Evolutionary conservation across 2,113 vertebrate genomes (phyloP).

Genomic region (Limnothrissa miodon): DNA sequence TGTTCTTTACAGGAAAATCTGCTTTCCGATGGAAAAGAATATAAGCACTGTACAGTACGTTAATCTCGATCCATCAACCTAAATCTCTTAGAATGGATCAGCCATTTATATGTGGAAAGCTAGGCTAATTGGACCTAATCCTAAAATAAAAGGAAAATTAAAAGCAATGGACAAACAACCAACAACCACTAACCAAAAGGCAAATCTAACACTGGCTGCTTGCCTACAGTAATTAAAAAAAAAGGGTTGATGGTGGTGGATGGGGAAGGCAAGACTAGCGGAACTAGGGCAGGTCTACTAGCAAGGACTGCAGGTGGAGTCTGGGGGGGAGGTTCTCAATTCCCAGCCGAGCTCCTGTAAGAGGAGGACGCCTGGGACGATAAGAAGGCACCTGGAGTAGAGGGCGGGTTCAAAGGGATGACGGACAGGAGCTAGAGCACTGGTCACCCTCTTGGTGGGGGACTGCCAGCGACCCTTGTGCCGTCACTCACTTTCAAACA

Average conservation of each 20-base stretch:
- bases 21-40: conserved; percentile 20
- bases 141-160: neutral
- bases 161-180: conserved; percentile 1
- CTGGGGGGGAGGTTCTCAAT: conserved; percentile 21
- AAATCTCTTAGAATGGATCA: neutral
- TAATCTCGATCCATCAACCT: neutral
- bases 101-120: neutral
- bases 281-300: neutral
- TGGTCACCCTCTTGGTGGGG: conserved; percentile 53
- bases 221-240: neutral
- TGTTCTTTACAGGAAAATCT: conserved; percentile 43
- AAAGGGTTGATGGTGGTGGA: neutral
- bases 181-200: neutral
- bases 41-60: neutral
- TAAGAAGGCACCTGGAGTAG: conserved; percentile 20
- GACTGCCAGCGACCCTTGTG: conserved; percentile 2
- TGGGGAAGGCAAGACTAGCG: neutral
- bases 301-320: neutral
- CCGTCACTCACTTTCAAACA: conserved; percentile 91
- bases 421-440: conserved; percentile 58
- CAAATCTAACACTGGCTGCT: neutral
- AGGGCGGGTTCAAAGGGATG: conserved; percentile 53
- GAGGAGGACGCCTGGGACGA: conserved; percentile 46
- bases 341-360: conserved; percentile 39
- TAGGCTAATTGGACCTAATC: neutral